A percentile compares a stretch with the other conserved stretches of the same genome.
Evolutionary conservation across 2,888 invertebrate species (phyloP).

Genomic region (Abrostola triplasia): DNA sequence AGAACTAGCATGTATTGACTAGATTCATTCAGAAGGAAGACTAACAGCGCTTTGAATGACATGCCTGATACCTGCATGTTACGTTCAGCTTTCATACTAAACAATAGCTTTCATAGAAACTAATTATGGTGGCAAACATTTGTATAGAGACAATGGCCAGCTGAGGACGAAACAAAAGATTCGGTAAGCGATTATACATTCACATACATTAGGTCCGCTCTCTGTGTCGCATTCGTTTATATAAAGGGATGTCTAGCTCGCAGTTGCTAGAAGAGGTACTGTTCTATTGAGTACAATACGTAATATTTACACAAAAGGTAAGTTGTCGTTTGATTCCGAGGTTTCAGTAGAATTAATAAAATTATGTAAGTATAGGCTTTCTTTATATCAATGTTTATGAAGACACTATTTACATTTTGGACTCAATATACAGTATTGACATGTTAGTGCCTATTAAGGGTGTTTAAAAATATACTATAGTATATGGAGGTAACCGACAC

Average conservation of each 20-base stretch:
- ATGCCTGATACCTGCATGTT: slow-evolving; percentile 11
- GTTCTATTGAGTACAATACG: no score
- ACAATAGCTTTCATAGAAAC: slow-evolving; percentile 38
- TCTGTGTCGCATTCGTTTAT: slow-evolving; percentile 14
- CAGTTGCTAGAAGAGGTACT: not conserved
- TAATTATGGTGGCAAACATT: slow-evolving; percentile 41
- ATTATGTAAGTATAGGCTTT: no score
- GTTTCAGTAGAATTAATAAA: no score
- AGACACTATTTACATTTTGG: no score
- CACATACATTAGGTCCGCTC: slow-evolving; percentile 22
- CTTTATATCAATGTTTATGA: no score
- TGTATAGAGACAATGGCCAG: slow-evolving; percentile 50
- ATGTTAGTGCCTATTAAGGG: no score
- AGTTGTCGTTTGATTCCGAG: no score
- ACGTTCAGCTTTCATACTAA: slow-evolving; percentile 25
- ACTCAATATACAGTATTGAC: no score
- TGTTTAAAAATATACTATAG: no score
- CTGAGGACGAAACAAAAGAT: slow-evolving; percentile 55
- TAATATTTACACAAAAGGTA: no score
- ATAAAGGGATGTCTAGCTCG: not conserved
- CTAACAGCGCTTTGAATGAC: slow-evolving; percentile 9
- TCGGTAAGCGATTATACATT: slow-evolving; percentile 64
- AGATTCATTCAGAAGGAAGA: slow-evolving; percentile 1
- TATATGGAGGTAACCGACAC: no score
- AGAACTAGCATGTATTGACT: not conserved